phyloP scores from a whole-genome alignment of 2,113 vertebrate genomes.

The Dicaeum eximium region DNA sequence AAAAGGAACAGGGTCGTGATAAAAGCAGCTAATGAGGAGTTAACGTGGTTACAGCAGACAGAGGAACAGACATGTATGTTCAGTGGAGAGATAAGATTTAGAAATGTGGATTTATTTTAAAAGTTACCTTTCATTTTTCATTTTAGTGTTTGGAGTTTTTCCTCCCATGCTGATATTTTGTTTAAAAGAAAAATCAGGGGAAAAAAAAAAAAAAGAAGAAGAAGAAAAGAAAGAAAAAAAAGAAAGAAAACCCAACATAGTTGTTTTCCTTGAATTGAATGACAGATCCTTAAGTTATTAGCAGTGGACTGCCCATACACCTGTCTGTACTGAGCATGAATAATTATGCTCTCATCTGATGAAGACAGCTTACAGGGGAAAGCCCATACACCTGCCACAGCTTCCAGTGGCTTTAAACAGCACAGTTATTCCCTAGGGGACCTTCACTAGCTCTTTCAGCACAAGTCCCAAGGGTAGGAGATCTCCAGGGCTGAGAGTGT shows the following conservation, averaged over 20 bases:
- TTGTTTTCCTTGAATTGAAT: not conserved
- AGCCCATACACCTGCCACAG: not conserved
- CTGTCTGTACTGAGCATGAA: not conserved
- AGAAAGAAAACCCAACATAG: not conserved
- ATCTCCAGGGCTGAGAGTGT: not conserved
- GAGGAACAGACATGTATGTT: slow-evolving; percentile 25
- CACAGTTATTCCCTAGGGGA: not conserved
- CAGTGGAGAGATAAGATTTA: slow-evolving; percentile 30
- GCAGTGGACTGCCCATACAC: not conserved
- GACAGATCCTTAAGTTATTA: not conserved
- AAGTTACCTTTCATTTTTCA: slow-evolving; percentile 29
- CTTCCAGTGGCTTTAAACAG: not conserved
- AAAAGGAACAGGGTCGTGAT: slow-evolving; percentile 23
- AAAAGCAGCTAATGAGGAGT: slow-evolving; percentile 31
- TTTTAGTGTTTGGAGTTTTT: not conserved
- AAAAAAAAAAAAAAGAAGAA: rapidly evolving
- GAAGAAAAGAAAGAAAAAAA: not conserved
- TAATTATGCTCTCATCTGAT: not conserved
- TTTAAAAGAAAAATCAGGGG: not conserved
- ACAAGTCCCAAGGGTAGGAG: not conserved
- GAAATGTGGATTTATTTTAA: slow-evolving; percentile 58
- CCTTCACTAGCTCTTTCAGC: not conserved
- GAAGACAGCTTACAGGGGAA: not conserved
- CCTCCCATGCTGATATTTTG: not conserved
- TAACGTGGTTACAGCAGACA: slow-evolving; percentile 60